A percentile compares a stretch with the other conserved stretches of the same genome.
phyloP scores from a whole-genome alignment of 2,113 vertebrate species.

The Nematolebias whitei region DNA sequence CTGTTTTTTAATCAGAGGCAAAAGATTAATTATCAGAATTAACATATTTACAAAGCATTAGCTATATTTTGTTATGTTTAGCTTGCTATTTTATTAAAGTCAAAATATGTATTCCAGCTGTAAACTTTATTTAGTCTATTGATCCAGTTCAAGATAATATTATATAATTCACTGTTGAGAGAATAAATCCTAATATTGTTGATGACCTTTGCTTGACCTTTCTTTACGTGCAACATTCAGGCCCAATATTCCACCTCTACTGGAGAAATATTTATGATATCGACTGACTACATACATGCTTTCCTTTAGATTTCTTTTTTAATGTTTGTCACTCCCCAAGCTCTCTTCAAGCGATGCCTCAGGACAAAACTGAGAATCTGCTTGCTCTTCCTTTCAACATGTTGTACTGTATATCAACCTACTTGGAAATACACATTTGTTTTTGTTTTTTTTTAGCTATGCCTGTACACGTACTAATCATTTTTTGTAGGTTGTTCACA shows the following conservation, averaged over 20 bases:
- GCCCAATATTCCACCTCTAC: slow-evolving; percentile 2
- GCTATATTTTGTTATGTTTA: too few relatives aligned
- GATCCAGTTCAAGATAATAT: background rate
- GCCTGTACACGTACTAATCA: too few relatives aligned
- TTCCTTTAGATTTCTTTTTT: background rate
- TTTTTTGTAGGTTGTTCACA: too few relatives aligned
- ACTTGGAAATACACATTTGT: background rate
- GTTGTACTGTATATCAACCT: background rate
- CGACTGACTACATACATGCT: slow-evolving; percentile 11
- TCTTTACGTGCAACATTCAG: slow-evolving; percentile 1
- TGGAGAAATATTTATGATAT: slow-evolving; percentile 40
- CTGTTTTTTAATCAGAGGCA: too few relatives aligned
- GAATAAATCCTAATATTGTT: slow-evolving; percentile 3
- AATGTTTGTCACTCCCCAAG: background rate
- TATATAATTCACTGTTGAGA: slow-evolving; percentile 6
- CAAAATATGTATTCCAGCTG: too few relatives aligned
- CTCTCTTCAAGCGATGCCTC: background rate
- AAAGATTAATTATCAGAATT: too few relatives aligned
- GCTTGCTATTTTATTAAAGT: too few relatives aligned
- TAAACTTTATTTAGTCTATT: too few relatives aligned
- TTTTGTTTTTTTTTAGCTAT: too few relatives aligned
- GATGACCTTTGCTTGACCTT: slow-evolving; percentile 41
- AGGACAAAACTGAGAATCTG: background rate
- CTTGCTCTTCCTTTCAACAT: background rate
- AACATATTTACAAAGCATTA: too few relatives aligned